A percentile compares a stretch with the other conserved stretches of the same genome.
Conservation (phyloP, 2,797 vertebrate genomes). For the Monodelphis domestica region DNA sequence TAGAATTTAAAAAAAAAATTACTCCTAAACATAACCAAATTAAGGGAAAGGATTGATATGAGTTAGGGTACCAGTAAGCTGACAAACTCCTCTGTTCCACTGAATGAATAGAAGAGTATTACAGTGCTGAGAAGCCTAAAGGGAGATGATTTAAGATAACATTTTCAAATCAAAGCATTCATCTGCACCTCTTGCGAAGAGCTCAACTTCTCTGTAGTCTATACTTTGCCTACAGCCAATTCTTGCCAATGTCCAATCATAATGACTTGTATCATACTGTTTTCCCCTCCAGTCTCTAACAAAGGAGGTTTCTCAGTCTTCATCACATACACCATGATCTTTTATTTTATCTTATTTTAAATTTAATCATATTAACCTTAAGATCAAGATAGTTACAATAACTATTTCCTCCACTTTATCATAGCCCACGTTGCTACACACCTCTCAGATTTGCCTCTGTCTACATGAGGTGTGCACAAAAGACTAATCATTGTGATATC, state of each 20-base stretch:
- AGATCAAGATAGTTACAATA: not conserved
- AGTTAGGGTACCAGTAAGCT: not conserved
- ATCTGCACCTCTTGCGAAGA: constrained; percentile 30
- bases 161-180: constrained; percentile 15
- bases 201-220: not conserved
- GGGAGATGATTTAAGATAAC: constrained; percentile 1
- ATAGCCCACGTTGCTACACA: not conserved
- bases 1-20: constrained; percentile 14
- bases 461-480: not conserved
- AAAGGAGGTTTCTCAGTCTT: constrained; percentile 12
- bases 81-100: not conserved
- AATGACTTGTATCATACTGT: not conserved
- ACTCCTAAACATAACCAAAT: not conserved
- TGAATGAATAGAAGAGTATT: not conserved
- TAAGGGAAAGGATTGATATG: not conserved
- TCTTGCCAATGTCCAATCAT: not conserved
- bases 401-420: not conserved
- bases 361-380: constrained; percentile 1
- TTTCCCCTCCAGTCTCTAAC: not conserved
- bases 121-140: not conserved
- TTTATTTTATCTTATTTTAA: too few relatives aligned
- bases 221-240: not conserved
- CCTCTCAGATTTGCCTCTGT: not conserved
- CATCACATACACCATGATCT: constrained; percentile 8
- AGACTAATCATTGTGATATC: not conserved